Conservation (phyloP, 1,140 invertebrate genomes). For the Aethina tumida region DNA sequence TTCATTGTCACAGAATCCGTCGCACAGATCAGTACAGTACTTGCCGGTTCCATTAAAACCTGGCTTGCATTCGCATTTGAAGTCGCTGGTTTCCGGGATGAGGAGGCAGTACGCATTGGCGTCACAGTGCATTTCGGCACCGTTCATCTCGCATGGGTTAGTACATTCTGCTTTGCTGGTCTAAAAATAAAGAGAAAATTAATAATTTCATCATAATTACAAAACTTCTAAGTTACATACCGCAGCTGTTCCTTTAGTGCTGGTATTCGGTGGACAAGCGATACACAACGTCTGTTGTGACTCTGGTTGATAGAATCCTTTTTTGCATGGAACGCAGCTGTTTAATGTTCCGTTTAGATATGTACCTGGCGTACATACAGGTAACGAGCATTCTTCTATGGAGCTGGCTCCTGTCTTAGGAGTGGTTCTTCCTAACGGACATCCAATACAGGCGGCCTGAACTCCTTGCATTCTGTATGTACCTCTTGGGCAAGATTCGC, state of each 20-base stretch:
- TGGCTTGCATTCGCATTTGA: constrained; percentile 87
- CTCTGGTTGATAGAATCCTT: constrained; percentile 88
- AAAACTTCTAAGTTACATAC: constrained; percentile 44
- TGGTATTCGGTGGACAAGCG: constrained; percentile 85
- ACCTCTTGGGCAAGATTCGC: constrained; percentile 84
- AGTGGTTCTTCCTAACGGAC: constrained; percentile 83
- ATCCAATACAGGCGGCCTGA: constrained; percentile 78
- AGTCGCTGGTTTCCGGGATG: constrained; percentile 74
- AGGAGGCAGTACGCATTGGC: constrained; percentile 81
- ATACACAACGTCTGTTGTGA: constrained; percentile 81
- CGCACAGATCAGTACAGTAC: constrained; percentile 77
- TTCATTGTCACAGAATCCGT: constrained; percentile 83
- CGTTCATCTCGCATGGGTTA: constrained; percentile 83
- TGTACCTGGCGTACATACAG: constrained; percentile 73
- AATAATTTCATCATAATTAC: constrained; percentile 6
- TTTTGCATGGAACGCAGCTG: constrained; percentile 79
- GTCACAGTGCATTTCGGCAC: constrained; percentile 77
- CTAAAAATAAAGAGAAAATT: constrained; percentile 35
- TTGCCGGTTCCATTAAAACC: constrained; percentile 86
- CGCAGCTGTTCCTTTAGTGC: constrained; percentile 71
- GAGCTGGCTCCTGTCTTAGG: constrained; percentile 69
- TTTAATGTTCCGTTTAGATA: constrained; percentile 79
- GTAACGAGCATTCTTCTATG: constrained; percentile 85
- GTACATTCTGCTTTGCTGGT: constrained; percentile 75
- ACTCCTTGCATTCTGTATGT: constrained; percentile 81